Evolutionary conservation across 2,888 invertebrate genomes (phyloP), one percentile per base, ranked within the genome.

Genomic region (Stenurella melanura): DNA sequence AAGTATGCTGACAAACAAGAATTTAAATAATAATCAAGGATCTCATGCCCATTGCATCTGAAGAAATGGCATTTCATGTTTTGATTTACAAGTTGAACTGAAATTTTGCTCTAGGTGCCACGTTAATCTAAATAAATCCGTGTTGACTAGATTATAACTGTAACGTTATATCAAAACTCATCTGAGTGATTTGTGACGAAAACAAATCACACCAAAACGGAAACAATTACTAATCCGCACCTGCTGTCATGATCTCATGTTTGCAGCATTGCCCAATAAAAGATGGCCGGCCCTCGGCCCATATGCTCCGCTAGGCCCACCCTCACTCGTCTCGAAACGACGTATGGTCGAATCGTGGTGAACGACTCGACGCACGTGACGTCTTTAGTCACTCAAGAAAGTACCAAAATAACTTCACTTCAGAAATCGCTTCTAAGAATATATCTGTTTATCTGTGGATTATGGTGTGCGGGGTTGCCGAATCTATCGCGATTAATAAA

Each of bases 271-370:
- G 21, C 67, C 67, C 26, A 67, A 67, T 67, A 50, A 67, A 64
- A 67, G 67, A 67, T 67, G 67, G 50, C 67, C 56, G 54, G 54
- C 67, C 50, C 42, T 19, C 67, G 54, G 67, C 21, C 67, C 67
- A 56, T 67, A 26, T 67, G 54, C 26, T 26, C 38, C 5, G 9
- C 19, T 30, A n/a, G 42, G 64, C 42, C 64, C 38, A 64, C 64
- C 64, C 64, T 50, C 50, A n/a, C 50, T 17, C n/a, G 50, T 50
- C 50, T 12, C 50, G n/a, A n/a, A 50, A 50, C 50, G 50, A n/a
- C 50, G 7, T 50, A 50, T n/a, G n/a, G 50, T 50, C 50, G 50
- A n/a, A 50, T 50, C 50, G n/a, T 50, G 50, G 50, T 50, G 50
- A 50, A 50, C 50, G 50, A 50, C 50, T 50, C 50, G 50, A 50